Evolutionary conservation across 2,797 vertebrate species (phyloP), one percentile per base, ranked within the genome.

Genomic region (Gallinago solitaria): DNA sequence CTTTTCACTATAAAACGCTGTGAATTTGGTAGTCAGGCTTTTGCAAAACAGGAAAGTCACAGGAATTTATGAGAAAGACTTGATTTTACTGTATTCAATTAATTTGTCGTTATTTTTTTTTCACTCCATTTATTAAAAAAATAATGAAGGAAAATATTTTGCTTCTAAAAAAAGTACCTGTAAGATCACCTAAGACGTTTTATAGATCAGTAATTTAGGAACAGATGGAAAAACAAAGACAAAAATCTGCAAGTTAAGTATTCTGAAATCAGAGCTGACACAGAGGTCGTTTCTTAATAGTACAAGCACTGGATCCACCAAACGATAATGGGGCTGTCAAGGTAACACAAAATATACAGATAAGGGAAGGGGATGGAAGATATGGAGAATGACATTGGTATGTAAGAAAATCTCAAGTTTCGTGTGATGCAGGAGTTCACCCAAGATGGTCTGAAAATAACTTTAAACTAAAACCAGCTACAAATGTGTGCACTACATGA

Each of bases 331-430:
- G 53, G 81, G 61, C 45, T 89, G 48, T 74, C 0, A 0, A 73
- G 53, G 83, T 71, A 80, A 83, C 21, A 67, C 35, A 89, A 56
- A 43, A 32, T 39, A 68, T 9, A 43, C 15, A 65, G 78, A 78
- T 78, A 78, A 77, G 61, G 71, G 87, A 61, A 27, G 60, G 53
- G 68, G 37, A 15, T 90, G 77, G 57, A 93, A 87, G 93, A 75
- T 59, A 51, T 0, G 4, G 63, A 59, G 78, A 89, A 90, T 80
- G 93, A 51, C 69, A 76, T 11, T 65, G 73, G 78, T 75, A 71
- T 83, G 81, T 95, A 64, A 74, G 83, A 79, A 96, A 70, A 94
- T 71, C 32, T 93, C 8, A 3, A 63, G 48, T 89, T 94, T 90
- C 23, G 8, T 51, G 16, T 37, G 71, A 77, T 77, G 68, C 71